Evolutionary conservation across 2,797 vertebrate genomes (phyloP), one percentile per base, ranked within the genome.

Genomic region (Tokudaia tokunoshimensis): DNA sequence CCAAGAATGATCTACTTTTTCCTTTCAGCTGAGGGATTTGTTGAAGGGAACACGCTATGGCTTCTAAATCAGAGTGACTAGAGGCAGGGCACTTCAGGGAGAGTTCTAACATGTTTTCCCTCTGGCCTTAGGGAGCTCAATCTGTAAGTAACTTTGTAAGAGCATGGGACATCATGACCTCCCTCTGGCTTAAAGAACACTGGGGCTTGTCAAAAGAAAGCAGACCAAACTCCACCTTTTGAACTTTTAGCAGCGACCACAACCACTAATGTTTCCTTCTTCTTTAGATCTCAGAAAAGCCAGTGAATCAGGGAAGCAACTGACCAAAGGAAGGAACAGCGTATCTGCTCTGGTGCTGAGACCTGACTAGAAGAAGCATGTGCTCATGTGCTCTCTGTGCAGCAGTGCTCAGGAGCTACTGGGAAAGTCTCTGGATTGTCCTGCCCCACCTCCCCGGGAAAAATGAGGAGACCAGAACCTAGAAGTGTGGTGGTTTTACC

Each of bases 401-500:
- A 80, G 31, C 44, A 93, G 74, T 29, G 61, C 3, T 13, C n/a
- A 78, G 67, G 57, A 88, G 44, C 50, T 15, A 78, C 31, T 3
- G 20, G 24, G 0, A n/a, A 97, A 83, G 94, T 37, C 34, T 52
- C 52, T 13, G 52, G 3, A 52, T 52, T 52, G 52, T 11, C 52
- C 13, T 41, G 41, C 41, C 52, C 52, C 52, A n/a, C 52, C 12
- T 13, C 11, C 11, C 52, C 52, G 9, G 52, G 52, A 52, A 52
- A 52, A 13, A 11, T 83, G 41, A 10, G 12, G 31, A 63, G 44
- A 15, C 47, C 12, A 3, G 9, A 41, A 34, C 55, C 24, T 63
- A 41, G 4, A 93, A 93, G 20, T 70, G 91, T 29, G 81, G 87
- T 89, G 72, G 86, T 31, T 90, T 97, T 90, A 82, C 34, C 24